Evolutionary conservation across 2,113 vertebrate species (phyloP).

Genomic region (Procapra przewalskii): DNA sequence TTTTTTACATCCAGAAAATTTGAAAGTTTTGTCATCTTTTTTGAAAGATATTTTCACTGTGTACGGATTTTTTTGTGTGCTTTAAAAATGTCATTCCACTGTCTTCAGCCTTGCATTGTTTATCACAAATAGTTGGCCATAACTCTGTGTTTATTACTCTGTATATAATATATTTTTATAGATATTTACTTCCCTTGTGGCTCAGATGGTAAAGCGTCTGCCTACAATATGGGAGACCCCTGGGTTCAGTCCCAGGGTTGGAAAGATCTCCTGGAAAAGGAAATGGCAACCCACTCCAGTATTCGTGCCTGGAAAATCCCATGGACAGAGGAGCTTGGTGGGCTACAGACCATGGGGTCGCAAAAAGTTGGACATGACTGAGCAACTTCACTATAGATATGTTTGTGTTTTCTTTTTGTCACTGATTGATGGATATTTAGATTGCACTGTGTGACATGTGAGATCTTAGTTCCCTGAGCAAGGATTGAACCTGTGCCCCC

Average conservation of each 20-base stretch:
- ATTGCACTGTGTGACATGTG: background rate
- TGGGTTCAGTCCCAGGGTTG: background rate
- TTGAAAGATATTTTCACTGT: background rate
- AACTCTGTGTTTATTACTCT: background rate
- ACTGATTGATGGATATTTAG: background rate
- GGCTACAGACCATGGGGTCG: background rate
- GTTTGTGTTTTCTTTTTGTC: background rate
- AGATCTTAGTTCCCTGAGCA: background rate
- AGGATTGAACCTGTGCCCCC: background rate
- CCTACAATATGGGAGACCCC: background rate
- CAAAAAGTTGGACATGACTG: background rate
- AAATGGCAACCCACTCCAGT: background rate
- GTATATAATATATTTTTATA: background rate
- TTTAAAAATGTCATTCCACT: background rate
- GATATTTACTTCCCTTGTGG: background rate
- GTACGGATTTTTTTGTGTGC: background rate
- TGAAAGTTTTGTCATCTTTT: background rate
- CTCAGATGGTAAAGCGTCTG: accelerated
- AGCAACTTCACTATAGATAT: background rate
- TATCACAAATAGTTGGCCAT: background rate
- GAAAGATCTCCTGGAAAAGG: background rate
- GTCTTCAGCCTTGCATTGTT: background rate
- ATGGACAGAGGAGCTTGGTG: background rate
- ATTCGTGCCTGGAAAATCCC: background rate
- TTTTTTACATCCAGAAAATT: background rate